Percentiles rank a stretch among this genome's conserved stretches.
Evolutionary conservation across 2,113 vertebrate species (phyloP).

Genomic region (Machaerirhynchus nigripectus): DNA sequence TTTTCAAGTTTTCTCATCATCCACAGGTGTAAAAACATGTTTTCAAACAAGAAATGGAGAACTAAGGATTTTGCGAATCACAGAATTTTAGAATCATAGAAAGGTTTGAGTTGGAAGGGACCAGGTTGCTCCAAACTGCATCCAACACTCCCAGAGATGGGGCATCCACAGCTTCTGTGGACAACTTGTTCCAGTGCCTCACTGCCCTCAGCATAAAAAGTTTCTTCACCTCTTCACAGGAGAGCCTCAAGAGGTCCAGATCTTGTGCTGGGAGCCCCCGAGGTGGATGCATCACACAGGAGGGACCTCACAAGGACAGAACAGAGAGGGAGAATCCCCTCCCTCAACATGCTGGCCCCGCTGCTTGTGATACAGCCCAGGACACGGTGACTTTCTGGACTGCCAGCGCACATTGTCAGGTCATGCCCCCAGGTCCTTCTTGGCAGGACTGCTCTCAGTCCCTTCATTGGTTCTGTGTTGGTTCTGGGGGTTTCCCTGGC

Average conservation of each 20-base stretch:
- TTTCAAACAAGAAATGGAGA: neutral
- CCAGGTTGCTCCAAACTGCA: neutral
- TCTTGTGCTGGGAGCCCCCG: neutral
- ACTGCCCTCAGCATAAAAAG: neutral
- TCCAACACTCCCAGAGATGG: neutral
- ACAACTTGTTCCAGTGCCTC: neutral
- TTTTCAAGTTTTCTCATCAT: neutral
- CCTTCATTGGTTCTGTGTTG: neutral
- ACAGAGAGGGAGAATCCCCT: neutral
- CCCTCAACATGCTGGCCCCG: accelerated
- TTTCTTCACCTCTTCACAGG: neutral
- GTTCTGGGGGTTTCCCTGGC: neutral
- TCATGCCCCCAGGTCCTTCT: neutral
- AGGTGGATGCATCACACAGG: neutral
- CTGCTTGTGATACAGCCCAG: neutral
- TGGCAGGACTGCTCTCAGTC: neutral
- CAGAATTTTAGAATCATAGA: neutral
- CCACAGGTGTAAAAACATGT: neutral
- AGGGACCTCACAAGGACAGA: neutral
- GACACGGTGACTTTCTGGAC: neutral
- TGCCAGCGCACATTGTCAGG: neutral
- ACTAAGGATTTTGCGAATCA: neutral
- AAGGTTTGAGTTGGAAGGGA: neutral
- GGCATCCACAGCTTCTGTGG: neutral
- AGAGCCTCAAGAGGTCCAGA: neutral